Evolutionary conservation across 2,113 vertebrate species (phyloP).

Genomic region (Heterotis niloticus): DNA sequence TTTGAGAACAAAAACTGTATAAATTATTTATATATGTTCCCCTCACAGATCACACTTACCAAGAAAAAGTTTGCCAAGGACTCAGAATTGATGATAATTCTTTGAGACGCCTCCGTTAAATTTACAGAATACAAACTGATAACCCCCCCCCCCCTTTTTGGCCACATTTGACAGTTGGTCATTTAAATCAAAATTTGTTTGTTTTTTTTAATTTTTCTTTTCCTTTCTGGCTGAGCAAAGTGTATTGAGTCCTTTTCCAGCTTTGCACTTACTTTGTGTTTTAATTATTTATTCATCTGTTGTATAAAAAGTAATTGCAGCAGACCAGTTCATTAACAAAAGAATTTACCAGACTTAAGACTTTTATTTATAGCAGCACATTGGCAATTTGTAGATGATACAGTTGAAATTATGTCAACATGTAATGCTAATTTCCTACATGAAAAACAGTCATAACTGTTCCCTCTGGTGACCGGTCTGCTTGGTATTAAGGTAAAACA

Average conservation of each 20-base stretch:
- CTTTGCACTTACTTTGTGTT: constrained; percentile 23
- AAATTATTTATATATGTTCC: too few species aligned
- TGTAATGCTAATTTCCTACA: neutral
- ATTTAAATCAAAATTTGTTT: neutral
- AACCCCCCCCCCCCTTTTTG: too few species aligned
- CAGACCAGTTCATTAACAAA: neutral
- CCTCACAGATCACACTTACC: neutral
- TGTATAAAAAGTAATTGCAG: neutral
- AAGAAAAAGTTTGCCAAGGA: neutral
- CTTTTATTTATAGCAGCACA: neutral
- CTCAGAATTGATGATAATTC: neutral
- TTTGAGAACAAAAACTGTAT: neutral
- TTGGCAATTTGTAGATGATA: neutral
- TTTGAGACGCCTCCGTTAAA: neutral
- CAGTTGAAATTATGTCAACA: too few species aligned
- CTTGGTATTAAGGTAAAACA: too few species aligned
- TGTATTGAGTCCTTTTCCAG: neutral
- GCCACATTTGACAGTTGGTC: neutral
- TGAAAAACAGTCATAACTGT: neutral
- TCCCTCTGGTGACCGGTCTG: too few species aligned
- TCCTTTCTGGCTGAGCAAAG: neutral
- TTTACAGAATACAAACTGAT: neutral
- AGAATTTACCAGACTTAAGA: neutral
- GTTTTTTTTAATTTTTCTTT: neutral
- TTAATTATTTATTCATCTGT: constrained; percentile 1